Percentiles rank a stretch among this genome's conserved stretches.
phyloP scores from a whole-genome alignment of 2,888 invertebrate genomes.

The Calameuta filiformis region DNA sequence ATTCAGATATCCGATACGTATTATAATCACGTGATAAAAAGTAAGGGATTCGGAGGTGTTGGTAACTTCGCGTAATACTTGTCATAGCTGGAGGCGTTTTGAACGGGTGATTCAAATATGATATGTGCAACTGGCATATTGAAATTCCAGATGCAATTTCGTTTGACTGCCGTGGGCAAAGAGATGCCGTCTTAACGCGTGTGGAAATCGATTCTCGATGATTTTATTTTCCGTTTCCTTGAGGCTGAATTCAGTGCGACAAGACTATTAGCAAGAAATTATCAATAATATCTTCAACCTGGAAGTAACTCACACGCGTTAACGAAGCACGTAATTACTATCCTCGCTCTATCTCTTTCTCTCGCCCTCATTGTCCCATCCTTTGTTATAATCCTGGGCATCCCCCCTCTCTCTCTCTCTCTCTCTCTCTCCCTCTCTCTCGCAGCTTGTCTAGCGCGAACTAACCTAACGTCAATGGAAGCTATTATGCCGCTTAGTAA shows the following conservation, averaged over 20 bases:
- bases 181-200: background rate
- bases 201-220: background rate
- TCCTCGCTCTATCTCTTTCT: background rate
- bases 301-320: slow-evolving; percentile 36
- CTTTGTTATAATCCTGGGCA: background rate
- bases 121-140: slow-evolving; percentile 39
- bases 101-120: slow-evolving; percentile 31
- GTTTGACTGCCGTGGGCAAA: slow-evolving; percentile 24
- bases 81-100: slow-evolving; percentile 35
- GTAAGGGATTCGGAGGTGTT: slow-evolving; percentile 23
- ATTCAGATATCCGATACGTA: slow-evolving; percentile 19
- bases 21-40: slow-evolving; percentile 39
- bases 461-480: slow-evolving; percentile 8
- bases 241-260: background rate
- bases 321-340: slow-evolving; percentile 10
- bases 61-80: slow-evolving; percentile 41
- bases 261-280: background rate
- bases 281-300: slow-evolving; percentile 28
- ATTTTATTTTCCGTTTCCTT: background rate
- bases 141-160: slow-evolving; percentile 48
- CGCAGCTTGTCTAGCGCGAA: background rate
- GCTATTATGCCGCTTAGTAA: slow-evolving; percentile 9
- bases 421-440: background rate
- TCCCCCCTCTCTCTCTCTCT: background rate
- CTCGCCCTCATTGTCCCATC: background rate